Percentiles rank a stretch among this genome's conserved stretches.
phyloP scores from a whole-genome alignment of 2,113 vertebrate genomes.

The Numida meleagris region DNA sequence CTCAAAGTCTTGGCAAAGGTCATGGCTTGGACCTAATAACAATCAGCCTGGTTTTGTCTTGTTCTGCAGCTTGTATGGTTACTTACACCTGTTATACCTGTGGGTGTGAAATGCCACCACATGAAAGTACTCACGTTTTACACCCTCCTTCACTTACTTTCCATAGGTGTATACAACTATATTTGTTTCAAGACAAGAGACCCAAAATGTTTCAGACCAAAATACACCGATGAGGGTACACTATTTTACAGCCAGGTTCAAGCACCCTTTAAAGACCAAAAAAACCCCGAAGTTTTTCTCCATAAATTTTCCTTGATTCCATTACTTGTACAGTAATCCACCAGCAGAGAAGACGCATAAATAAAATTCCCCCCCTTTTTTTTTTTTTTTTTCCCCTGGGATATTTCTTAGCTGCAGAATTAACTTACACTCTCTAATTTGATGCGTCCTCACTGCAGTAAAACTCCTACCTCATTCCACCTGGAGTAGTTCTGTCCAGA shows the following conservation, averaged over 20 bases:
- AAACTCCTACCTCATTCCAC: background rate
- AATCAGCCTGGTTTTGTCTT: background rate
- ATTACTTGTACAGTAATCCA: background rate
- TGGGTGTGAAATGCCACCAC: conserved; percentile 24
- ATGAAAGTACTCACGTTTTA: background rate
- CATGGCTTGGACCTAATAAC: background rate
- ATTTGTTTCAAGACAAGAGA: background rate
- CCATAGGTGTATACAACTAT: background rate
- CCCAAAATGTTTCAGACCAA: background rate
- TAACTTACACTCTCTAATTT: background rate
- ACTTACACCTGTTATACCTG: conserved; percentile 12
- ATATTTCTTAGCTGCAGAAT: background rate
- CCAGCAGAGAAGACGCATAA: background rate
- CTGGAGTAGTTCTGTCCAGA: background rate
- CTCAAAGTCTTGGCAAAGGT: background rate
- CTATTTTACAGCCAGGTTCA: background rate
- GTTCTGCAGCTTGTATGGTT: background rate
- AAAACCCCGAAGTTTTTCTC: background rate
- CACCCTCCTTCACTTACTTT: background rate
- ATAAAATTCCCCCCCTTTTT: no score
- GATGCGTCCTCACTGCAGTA: background rate
- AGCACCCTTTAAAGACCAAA: background rate
- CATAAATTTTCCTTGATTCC: background rate
- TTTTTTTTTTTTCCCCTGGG: background rate
- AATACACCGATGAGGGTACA: background rate